Conservation (phyloP, 1,140 invertebrate species). For the Bombus picipes region DNA sequence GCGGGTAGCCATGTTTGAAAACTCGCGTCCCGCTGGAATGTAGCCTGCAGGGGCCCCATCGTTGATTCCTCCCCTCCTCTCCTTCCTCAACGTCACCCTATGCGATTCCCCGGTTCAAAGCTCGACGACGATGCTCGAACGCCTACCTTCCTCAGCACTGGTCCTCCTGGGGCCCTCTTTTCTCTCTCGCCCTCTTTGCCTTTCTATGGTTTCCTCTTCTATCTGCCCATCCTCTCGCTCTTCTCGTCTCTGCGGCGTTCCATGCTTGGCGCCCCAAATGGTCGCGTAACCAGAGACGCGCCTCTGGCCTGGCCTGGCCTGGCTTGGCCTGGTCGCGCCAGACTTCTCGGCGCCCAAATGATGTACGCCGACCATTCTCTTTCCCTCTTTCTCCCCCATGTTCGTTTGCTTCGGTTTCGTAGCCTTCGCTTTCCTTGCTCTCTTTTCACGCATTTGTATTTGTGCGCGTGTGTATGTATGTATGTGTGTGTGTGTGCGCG, state of each 20-base stretch:
- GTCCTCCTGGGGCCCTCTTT: slow-evolving; percentile 48
- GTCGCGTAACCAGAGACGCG: slow-evolving; percentile 82
- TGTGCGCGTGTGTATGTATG: background rate
- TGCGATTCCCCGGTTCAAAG: slow-evolving; percentile 38
- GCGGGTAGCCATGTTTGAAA: slow-evolving; percentile 81
- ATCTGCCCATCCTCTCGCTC: slow-evolving; percentile 10
- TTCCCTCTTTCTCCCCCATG: slow-evolving; percentile 48
- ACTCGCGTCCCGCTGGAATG: slow-evolving; percentile 80
- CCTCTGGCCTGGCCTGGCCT: slow-evolving; percentile 66
- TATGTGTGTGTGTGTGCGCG: background rate
- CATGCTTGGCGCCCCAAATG: slow-evolving; percentile 82
- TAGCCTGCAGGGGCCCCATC: slow-evolving; percentile 71
- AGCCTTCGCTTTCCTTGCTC: slow-evolving; percentile 63
- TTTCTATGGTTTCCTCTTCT: slow-evolving; percentile 40
- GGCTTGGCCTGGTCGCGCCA: slow-evolving; percentile 76
- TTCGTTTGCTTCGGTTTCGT: slow-evolving; percentile 14
- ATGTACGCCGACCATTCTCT: slow-evolving; percentile 69
- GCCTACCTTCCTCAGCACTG: slow-evolving; percentile 65
- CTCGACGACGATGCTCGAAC: slow-evolving; percentile 61
- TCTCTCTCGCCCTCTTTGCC: slow-evolving; percentile 41
- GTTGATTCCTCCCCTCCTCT: slow-evolving; percentile 49
- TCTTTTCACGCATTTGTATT: slow-evolving; percentile 50
- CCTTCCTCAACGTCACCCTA: slow-evolving; percentile 30
- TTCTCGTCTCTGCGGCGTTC: slow-evolving; percentile 52
- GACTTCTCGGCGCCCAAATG: slow-evolving; percentile 83